Base-by-base conservation (phyloP, 2,888 invertebrate species). In the Pharmacophagus antenor region DNA sequence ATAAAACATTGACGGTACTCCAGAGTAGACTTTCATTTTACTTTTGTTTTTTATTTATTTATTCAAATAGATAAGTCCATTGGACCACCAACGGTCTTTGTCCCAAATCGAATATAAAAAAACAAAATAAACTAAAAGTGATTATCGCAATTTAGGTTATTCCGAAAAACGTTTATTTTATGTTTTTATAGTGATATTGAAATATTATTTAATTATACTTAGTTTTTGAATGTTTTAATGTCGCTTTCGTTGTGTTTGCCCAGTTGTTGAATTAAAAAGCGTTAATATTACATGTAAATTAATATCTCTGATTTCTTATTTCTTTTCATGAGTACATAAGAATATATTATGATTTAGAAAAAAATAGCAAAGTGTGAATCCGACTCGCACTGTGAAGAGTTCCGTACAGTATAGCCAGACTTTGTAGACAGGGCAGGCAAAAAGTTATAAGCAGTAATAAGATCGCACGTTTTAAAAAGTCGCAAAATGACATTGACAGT, bases 21-120 rank as follows among this genome's bases (percentile, higher is more conserved):
- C 53, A 54, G 54, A 58, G 58, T 44, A 49, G 54, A 12, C 54
- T 41, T 59, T 54, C 49, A 54, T 25, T 23, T 25, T 42, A 8
- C 23, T 20, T 53, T 58, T 59, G n/a, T 57, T 59, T 59, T 59
- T 20, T 18, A 54, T 49, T 25, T 49, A 59, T 54, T 54, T 54
- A 54, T 59, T 59, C 48, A 42, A 57, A 51, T 57, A 51, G 31
- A 57, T n/a, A n/a, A 22, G 21, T 57, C 31, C 46, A 59, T 27
- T 17, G 54, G 59, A 59, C 59, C 59, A 59, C 59, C 49, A 49
- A 59, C 54, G 44, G 41, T 59, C 53, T 58, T 58, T 50, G 59
- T 55, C 44, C 59, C 44, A 59, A 54, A 42, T 42, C n/a, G 41
- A 42, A 42, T 42, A 42, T n/a, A n/a, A n/a, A 17, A 7, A 42